phyloP scores from a whole-genome alignment of 2,888 invertebrate genomes.

The Palloptera scutellata region DNA sequence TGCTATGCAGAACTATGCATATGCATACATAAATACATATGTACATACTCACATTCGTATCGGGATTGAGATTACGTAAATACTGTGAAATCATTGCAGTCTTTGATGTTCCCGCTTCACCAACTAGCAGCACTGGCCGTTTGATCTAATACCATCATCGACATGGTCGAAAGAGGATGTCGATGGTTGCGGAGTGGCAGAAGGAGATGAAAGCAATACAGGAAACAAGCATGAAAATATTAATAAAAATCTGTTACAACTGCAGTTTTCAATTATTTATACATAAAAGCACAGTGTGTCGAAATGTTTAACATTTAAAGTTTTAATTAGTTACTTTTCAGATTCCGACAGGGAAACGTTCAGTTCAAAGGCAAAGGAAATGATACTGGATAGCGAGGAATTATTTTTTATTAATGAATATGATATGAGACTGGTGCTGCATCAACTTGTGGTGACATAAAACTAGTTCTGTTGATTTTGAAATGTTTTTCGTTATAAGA shows the following conservation, averaged over 20 bases:
- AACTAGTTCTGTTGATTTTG: too few species aligned
- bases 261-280: too few species aligned
- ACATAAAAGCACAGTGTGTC: too few species aligned
- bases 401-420: too few species aligned
- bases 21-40: not conserved
- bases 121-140: slow-evolving; percentile 83
- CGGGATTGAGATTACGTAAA: slow-evolving; percentile 74
- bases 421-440: too few species aligned
- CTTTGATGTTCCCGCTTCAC: slow-evolving; percentile 93
- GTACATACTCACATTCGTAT: slow-evolving; percentile 71
- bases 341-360: too few species aligned
- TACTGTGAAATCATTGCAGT: slow-evolving; percentile 88
- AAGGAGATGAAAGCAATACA: slow-evolving; percentile 13
- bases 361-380: too few species aligned
- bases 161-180: not conserved
- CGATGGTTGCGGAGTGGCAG: slow-evolving; percentile 1
- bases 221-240: slow-evolving; percentile 12
- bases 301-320: too few species aligned
- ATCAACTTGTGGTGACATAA: too few species aligned
- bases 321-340: too few species aligned
- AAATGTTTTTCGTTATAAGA: too few species aligned
- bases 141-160: slow-evolving; percentile 66
- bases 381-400: too few species aligned
- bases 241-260: not conserved
- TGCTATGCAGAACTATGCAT: not conserved